Evolutionary conservation across 2,797 vertebrate species (phyloP).

Genomic region (Florisuga fusca): DNA sequence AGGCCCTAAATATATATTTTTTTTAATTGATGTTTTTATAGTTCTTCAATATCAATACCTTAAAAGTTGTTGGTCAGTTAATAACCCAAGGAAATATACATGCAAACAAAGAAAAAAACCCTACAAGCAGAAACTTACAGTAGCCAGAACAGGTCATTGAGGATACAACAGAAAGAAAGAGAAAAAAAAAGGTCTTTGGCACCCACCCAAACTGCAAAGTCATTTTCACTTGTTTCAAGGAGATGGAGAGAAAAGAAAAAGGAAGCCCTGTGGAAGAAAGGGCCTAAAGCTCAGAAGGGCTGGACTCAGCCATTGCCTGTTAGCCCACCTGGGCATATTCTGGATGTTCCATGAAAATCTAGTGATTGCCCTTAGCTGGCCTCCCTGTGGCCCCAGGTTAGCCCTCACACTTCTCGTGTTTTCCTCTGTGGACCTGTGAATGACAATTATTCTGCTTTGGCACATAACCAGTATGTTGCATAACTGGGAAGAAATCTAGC

Average conservation of each 20-base stretch:
- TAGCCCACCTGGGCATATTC: neutral
- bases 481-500: constrained; percentile 51
- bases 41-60: neutral
- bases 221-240: constrained; percentile 23
- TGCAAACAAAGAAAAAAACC: neutral
- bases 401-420: neutral
- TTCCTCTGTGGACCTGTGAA: neutral
- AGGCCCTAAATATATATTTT: neutral
- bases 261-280: neutral
- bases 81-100: neutral
- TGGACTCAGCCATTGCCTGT: neutral
- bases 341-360: neutral
- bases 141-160: neutral
- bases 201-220: neutral
- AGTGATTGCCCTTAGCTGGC: neutral
- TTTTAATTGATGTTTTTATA: constrained; percentile 9
- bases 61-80: neutral
- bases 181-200: constrained; percentile 21
- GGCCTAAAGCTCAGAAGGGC: neutral
- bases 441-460: neutral
- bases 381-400: neutral
- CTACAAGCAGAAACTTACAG: neutral
- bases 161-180: constrained; percentile 17
- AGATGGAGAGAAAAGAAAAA: neutral
- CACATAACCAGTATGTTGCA: neutral